A percentile compares a stretch with the other conserved stretches of the same genome.
Evolutionary conservation across 2,888 invertebrate genomes (phyloP).

Genomic region (Hypolimnas misippus): DNA sequence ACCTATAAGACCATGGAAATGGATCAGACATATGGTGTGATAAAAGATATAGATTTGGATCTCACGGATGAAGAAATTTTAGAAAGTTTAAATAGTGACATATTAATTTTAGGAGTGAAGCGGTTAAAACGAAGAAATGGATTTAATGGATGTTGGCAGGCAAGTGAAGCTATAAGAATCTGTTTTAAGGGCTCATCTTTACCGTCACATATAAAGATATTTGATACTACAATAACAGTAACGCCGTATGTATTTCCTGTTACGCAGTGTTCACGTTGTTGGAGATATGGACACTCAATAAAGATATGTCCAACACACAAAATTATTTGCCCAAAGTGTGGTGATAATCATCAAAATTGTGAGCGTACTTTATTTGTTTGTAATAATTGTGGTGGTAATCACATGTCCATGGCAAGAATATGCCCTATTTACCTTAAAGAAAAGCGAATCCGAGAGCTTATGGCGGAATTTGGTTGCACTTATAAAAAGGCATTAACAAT

Average conservation of each 20-base stretch:
- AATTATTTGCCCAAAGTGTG: constrained; percentile 40
- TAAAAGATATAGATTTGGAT: too few relatives aligned
- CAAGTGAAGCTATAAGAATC: too few relatives aligned
- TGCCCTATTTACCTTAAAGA: constrained; percentile 42
- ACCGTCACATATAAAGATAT: too few relatives aligned
- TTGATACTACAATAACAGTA: too few relatives aligned
- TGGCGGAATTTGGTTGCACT: constrained; percentile 41
- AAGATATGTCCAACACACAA: constrained; percentile 37
- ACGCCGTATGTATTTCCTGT: constrained; percentile 35
- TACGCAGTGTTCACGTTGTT: constrained; percentile 41
- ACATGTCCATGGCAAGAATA: constrained; percentile 36
- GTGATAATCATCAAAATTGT: constrained; percentile 34
- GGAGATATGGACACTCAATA: constrained; percentile 36
- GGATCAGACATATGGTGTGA: too few relatives aligned
- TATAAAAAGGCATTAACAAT: constrained; percentile 39
- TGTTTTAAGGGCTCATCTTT: too few relatives aligned
- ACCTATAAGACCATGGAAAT: too few relatives aligned
- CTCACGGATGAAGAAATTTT: too few relatives aligned
- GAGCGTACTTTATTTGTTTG: constrained; percentile 29
- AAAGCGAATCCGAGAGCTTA: constrained; percentile 38
- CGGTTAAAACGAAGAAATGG: too few relatives aligned
- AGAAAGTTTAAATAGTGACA: too few relatives aligned
- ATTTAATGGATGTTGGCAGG: too few relatives aligned
- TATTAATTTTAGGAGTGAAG: too few relatives aligned
- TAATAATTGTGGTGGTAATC: constrained; percentile 36